Base-by-base conservation (phyloP, 2,888 invertebrate species). In the Copidosoma aretas region DNA sequence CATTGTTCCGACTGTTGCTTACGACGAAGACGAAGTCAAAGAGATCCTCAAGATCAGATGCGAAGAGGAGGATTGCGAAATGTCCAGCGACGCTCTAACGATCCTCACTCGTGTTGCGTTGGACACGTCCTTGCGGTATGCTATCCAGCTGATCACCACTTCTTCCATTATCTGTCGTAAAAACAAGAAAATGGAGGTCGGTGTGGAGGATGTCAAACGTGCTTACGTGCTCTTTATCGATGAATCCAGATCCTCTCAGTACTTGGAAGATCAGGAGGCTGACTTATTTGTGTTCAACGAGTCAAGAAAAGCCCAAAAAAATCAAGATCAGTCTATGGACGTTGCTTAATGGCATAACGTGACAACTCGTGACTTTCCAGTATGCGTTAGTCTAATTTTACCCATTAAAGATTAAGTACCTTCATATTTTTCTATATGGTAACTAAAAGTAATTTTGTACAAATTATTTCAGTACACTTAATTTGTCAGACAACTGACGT, bases 21-120 rank as follows among this genome's bases (percentile, higher is more conserved):
- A 98, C 78, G 88, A 90, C 0, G 94, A 95, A 68, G 91, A 91
- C 73, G 98, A 98, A 80, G 86, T 97, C 17, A 91, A 91, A 75
- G 95, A 97, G 85, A 98, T 98, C 74, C 86, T 98, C 0, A 94
- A 93, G 80, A 95, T 95, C 71, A 91, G 97, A 71, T 97, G 97
- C 81, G 97, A 98, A 80, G 99, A 99, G 79, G 99, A 99, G 81
- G 98, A 98, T 82, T 97, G 97, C 74, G 93, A 96, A 79, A 93
- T 99, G 90, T 91, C 93, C 0, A 90, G 91, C 1, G 97, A 96
- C 82, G 98, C 97, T 0, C 80, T 98, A 64, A 91, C 91, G 0
- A 94, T 98, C 12, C 86, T 99, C 51, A 97, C 98, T 0, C 89
- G 94, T 64, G 95, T 99, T 54, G 97, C 97, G 0, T 90, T 91